phyloP scores from a whole-genome alignment of 2,797 vertebrate genomes.

The Pagetopsis macropterus region DNA sequence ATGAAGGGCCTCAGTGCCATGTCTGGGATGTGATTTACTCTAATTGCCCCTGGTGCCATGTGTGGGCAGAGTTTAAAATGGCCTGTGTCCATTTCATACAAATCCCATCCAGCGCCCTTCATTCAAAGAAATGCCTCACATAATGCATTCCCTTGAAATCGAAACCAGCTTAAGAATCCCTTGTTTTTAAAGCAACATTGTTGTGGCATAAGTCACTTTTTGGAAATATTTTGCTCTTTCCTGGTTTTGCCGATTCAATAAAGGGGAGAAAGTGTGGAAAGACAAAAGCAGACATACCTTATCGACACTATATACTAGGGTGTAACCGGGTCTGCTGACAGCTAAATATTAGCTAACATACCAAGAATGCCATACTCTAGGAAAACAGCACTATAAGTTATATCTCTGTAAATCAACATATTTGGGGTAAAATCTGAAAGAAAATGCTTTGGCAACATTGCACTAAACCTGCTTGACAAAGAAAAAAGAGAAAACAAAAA shows the following conservation, averaged over 20 bases:
- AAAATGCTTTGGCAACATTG: background rate
- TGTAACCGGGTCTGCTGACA: slow-evolving; percentile 28
- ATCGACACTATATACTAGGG: slow-evolving; percentile 10
- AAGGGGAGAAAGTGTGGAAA: slow-evolving; percentile 1
- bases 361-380: slow-evolving; percentile 38
- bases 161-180: background rate
- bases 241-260: slow-evolving; percentile 26
- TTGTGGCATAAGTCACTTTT: slow-evolving; percentile 17
- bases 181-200: slow-evolving; percentile 31
- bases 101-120: slow-evolving; percentile 2
- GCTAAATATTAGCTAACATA: slow-evolving; percentile 44
- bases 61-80: slow-evolving; percentile 46
- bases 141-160: slow-evolving; percentile 14
- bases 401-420: background rate
- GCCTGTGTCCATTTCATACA: slow-evolving; percentile 13
- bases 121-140: slow-evolving; percentile 22
- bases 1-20: slow-evolving; percentile 56
- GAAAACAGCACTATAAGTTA: slow-evolving; percentile 7
- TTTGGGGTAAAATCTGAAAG: background rate
- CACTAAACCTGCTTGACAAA: background rate
- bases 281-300: slow-evolving; percentile 26
- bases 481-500: background rate
- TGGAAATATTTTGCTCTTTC: slow-evolving; percentile 26
- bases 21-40: slow-evolving; percentile 60
- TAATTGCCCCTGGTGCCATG: slow-evolving; percentile 65